Conservation (phyloP, 1,140 invertebrate genomes). For the Drosophila kepulauana region DNA sequence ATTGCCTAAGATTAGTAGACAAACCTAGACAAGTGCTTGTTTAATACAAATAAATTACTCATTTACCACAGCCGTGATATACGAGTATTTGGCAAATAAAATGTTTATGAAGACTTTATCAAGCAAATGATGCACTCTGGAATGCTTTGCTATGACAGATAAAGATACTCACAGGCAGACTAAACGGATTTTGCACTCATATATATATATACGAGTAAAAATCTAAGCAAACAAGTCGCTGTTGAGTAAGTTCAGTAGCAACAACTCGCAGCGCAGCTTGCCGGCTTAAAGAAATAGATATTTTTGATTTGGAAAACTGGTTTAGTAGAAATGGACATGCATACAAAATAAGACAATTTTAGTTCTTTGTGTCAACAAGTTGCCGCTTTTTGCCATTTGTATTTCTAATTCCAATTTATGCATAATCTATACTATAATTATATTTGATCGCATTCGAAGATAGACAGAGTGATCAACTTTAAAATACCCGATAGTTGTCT, state of each 20-base stretch:
- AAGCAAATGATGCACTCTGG: background rate
- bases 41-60: background rate
- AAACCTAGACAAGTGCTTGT: background rate
- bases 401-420: background rate
- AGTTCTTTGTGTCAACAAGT: background rate
- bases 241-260: background rate
- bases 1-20: background rate
- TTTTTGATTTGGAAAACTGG: background rate
- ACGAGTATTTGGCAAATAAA: background rate
- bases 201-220: background rate
- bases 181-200: background rate
- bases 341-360: background rate
- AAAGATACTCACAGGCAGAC: background rate
- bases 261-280: background rate
- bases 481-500: background rate
- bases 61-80: background rate
- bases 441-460: background rate
- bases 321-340: background rate
- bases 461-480: background rate
- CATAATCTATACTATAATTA: background rate
- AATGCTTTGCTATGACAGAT: background rate
- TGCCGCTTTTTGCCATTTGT: background rate
- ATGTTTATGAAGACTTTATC: background rate
- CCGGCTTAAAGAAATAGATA: background rate
- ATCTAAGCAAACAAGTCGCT: background rate